Conservation (phyloP, 2,113 vertebrate genomes). For the Heterotis niloticus region DNA sequence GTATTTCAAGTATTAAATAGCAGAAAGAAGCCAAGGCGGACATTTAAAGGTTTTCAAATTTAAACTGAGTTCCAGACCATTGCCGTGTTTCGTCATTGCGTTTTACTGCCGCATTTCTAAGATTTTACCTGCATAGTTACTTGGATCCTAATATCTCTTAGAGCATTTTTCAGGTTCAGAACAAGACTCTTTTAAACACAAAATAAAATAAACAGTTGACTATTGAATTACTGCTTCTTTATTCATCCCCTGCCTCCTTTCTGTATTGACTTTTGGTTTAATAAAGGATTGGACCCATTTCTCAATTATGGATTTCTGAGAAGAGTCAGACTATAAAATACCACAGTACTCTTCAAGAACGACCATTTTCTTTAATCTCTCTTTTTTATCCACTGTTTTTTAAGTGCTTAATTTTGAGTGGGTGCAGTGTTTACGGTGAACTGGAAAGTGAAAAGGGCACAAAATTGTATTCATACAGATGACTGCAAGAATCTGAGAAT, state of each 20-base stretch:
- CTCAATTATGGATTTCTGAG: constrained; percentile 68
- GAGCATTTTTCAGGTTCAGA: constrained; percentile 60
- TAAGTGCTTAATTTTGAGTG: constrained; percentile 52
- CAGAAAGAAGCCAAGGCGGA: constrained; percentile 39
- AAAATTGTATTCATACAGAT: constrained; percentile 55
- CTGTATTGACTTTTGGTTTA: constrained; percentile 54
- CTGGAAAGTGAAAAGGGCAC: constrained; percentile 48
- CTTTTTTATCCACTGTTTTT: constrained; percentile 64
- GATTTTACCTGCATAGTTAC: constrained; percentile 68
- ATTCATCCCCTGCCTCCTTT: constrained; percentile 54
- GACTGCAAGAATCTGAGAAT: constrained; percentile 55
- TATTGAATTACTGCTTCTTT: constrained; percentile 64
- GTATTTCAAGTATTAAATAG: constrained; percentile 58
- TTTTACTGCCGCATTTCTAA: constrained; percentile 53
- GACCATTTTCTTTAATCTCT: constrained; percentile 68
- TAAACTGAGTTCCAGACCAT: constrained; percentile 61
- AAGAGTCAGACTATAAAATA: constrained; percentile 68
- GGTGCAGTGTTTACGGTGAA: constrained; percentile 49
- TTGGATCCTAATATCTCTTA: constrained; percentile 62
- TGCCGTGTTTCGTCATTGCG: constrained; percentile 59
- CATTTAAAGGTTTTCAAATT: constrained; percentile 52
- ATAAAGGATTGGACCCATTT: constrained; percentile 71
- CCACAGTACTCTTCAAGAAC: constrained; percentile 70
- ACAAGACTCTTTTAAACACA: constrained; percentile 36
- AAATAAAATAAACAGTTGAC: constrained; percentile 69